phyloP scores from a whole-genome alignment of 2,797 vertebrate species.

The Nannoperca australis region DNA sequence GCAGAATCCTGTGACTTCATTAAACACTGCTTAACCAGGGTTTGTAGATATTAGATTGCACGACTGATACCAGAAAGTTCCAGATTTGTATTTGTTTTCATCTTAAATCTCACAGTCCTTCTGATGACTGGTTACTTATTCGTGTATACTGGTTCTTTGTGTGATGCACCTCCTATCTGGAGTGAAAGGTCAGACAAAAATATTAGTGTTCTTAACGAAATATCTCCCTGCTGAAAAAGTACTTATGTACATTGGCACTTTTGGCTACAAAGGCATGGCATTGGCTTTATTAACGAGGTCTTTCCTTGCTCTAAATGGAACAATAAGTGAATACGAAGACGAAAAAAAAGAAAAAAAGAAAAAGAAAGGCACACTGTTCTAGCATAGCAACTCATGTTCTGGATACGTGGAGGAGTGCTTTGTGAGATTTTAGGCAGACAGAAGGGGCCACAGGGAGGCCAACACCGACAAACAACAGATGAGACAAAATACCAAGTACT shows the following conservation, averaged over 20 bases:
- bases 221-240: conserved; percentile 69
- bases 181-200: conserved; percentile 62
- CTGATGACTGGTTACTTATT: conserved; percentile 32
- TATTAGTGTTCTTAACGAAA: conserved; percentile 64
- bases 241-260: conserved; percentile 72
- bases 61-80: conserved; percentile 48
- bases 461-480: conserved; percentile 64
- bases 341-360: conserved; percentile 35
- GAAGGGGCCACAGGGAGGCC: conserved; percentile 49
- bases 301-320: conserved; percentile 44
- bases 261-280: conserved; percentile 43
- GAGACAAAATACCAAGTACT: conserved; percentile 57
- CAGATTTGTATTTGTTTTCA: conserved; percentile 59
- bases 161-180: conserved; percentile 56
- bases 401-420: conserved; percentile 44
- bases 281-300: conserved; percentile 43
- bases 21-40: conserved; percentile 67
- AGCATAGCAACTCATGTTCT: conserved; percentile 27
- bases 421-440: conserved; percentile 48
- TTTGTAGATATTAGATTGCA: conserved; percentile 61
- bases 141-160: conserved; percentile 56
- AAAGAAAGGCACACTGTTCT: conserved; percentile 6
- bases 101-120: conserved; percentile 43
- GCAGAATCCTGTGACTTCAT: conserved; percentile 64
- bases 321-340: conserved; percentile 30